Percentiles rank a stretch among this genome's conserved stretches.
Evolutionary conservation across 2,797 vertebrate species (phyloP).

Genomic region (Gambelia wislizenii): DNA sequence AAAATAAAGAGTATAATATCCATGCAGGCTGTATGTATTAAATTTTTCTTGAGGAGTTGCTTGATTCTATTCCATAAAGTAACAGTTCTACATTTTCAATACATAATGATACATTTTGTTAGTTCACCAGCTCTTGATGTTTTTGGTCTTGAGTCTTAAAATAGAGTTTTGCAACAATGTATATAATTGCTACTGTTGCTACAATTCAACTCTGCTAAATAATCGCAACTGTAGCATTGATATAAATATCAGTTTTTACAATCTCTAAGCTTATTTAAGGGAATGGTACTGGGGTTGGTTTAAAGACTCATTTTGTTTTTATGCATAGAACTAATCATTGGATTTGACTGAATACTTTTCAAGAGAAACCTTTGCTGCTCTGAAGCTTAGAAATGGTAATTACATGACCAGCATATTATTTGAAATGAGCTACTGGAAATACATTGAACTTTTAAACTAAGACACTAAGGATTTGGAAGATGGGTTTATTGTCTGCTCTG

Average conservation of each 20-base stretch:
- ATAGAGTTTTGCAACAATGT: conserved; percentile 18
- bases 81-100: fast-evolving
- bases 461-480: not conserved
- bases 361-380: not conserved
- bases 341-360: not conserved
- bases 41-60: not conserved
- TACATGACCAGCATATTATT: not conserved
- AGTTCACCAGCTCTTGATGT: not conserved
- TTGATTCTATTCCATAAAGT: not conserved
- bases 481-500: not conserved
- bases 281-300: not conserved
- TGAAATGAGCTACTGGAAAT: not conserved
- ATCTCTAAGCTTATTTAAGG: not conserved
- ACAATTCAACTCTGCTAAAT: not conserved
- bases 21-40: not conserved
- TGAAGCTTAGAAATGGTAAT: not conserved
- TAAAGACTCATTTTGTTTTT: not conserved
- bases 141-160: not conserved
- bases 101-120: not conserved
- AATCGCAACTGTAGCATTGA: not conserved
- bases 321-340: conserved; percentile 2
- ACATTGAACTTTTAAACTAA: conserved; percentile 4
- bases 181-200: conserved; percentile 5
- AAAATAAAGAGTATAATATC: not conserved
- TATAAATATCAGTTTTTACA: not conserved